Percentiles rank a stretch among this genome's conserved stretches.
phyloP scores from a whole-genome alignment of 2,113 vertebrate genomes.

The Hemicordylus capensis region DNA sequence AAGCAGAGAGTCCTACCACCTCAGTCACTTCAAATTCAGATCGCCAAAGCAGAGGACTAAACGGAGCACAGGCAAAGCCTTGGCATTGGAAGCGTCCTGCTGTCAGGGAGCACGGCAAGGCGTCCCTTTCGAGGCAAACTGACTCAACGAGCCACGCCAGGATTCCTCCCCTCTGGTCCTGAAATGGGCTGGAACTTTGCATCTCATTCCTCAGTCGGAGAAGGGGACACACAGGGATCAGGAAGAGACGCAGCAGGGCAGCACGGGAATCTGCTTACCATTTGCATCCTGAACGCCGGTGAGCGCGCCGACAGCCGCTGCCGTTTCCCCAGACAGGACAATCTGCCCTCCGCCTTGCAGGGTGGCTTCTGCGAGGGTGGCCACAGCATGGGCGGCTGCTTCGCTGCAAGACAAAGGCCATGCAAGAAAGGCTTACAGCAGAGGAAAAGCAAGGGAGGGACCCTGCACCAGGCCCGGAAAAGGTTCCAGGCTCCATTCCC shows the following conservation, averaged over 20 bases:
- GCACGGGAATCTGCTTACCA: constrained; percentile 75
- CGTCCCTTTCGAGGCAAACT: background rate
- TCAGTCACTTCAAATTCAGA: background rate
- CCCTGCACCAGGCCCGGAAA: rapidly evolving
- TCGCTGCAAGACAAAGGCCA: constrained; percentile 78
- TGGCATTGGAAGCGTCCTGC: rapidly evolving
- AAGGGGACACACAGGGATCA: constrained; percentile 52
- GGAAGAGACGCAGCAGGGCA: constrained; percentile 42
- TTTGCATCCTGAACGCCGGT: constrained; percentile 94
- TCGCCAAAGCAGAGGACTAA: background rate
- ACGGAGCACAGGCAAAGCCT: background rate
- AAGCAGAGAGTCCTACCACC: background rate
- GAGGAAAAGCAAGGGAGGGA: rapidly evolving
- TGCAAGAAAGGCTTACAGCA: background rate
- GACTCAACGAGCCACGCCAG: background rate
- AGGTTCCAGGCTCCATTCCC: rapidly evolving
- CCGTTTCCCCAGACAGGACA: constrained; percentile 94
- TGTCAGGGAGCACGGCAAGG: rapidly evolving
- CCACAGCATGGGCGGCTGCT: constrained; percentile 96
- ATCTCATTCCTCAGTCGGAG: constrained; percentile 2
- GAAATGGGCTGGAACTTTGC: background rate
- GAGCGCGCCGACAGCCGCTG: constrained; percentile 95
- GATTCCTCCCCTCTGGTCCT: background rate
- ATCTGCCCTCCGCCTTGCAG: constrained; percentile 97
- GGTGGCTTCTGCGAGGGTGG: constrained; percentile 95